Evolutionary conservation across 2,113 vertebrate species (phyloP), one percentile per base, ranked within the genome.

Genomic region (Platysteira castanea): DNA sequence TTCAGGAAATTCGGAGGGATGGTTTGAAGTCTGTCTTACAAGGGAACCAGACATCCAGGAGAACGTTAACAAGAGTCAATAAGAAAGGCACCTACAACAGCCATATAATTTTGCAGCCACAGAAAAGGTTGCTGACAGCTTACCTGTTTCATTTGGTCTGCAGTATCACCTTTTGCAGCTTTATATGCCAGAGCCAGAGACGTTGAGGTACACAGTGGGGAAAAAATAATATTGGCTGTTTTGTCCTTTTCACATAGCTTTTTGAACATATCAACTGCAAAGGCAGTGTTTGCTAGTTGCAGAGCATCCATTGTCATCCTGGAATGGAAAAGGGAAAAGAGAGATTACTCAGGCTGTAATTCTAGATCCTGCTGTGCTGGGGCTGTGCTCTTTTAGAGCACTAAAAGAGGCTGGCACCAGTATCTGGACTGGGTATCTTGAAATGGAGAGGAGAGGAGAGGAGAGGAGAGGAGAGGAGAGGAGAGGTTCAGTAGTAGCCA

Each of bases 231-330:
- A 53, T 98, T 98, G 73, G 83, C 89, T 17, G 33, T 78, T 56
- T 92, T 97, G 73, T 98, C 97, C 57, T 97, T 96, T 52, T 97
- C 97, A 7, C 97, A 97, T 2, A 98, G 91, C 18, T 98, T 97
- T 90, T 98, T 98, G 93, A 98, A 98, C 75, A 98, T 50, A 56
- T 98, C 98, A 74, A 98, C 97, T 13, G 98, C 98, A 96, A 98
- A 98, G 60, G 98, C 97, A 7, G 98, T 98, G 86, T 98, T 98
- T 4, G 98, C 98, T 71, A 98, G 44, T 37, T 92, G 96, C 61
- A 98, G 93, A 79, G 98, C 96, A 0, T 98, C 98, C 98, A 98
- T 98, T 6, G 81, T 96, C 96, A 95, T 90, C 70, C 98, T 98
- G 77, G 59, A 97, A 98, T 8, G 82, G 90, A 95, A 95, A 81